A percentile compares a stretch with the other conserved stretches of the same genome.
Conservation (phyloP, 2,797 vertebrate species). For the Sebastes itinus region DNA sequence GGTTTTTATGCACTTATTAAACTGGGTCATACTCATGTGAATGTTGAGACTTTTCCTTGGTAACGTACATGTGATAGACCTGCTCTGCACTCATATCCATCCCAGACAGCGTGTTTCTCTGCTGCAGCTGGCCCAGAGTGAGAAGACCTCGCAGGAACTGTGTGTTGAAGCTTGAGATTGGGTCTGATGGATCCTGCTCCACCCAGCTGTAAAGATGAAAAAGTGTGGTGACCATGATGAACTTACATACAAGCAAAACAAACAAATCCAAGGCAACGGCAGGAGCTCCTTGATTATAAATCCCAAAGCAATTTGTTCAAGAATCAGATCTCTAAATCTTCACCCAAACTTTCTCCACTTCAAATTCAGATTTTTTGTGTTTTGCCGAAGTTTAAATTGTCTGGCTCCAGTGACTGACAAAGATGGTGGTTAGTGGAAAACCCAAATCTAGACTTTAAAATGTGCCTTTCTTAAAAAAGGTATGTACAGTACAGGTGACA, state of each 20-base stretch:
- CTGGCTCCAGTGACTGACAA: background rate
- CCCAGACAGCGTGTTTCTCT: slow-evolving; percentile 34
- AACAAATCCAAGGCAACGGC: background rate
- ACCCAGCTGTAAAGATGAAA: slow-evolving; percentile 40
- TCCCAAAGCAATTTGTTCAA: background rate
- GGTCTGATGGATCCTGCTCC: slow-evolving; percentile 55
- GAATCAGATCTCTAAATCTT: background rate
- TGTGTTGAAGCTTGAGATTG: slow-evolving; percentile 62
- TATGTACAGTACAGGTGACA: background rate
- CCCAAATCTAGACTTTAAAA: background rate
- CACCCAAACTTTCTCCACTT: background rate
- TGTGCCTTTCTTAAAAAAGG: background rate
- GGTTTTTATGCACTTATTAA: slow-evolving; percentile 1
- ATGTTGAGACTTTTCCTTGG: slow-evolving; percentile 1
- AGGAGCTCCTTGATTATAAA: background rate
- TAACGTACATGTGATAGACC: slow-evolving; percentile 77
- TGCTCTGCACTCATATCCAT: slow-evolving; percentile 69
- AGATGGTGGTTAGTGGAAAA: background rate
- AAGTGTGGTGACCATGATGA: background rate
- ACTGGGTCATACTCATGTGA: background rate
- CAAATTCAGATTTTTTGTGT: background rate
- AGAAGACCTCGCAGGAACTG: slow-evolving; percentile 78
- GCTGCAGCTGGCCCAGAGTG: slow-evolving; percentile 69
- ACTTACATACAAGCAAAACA: background rate
- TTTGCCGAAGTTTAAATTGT: background rate